Evolutionary conservation across 2,888 invertebrate genomes (phyloP), one percentile per base, ranked within the genome.

Genomic region (Drosophila parthenogenetica): DNA sequence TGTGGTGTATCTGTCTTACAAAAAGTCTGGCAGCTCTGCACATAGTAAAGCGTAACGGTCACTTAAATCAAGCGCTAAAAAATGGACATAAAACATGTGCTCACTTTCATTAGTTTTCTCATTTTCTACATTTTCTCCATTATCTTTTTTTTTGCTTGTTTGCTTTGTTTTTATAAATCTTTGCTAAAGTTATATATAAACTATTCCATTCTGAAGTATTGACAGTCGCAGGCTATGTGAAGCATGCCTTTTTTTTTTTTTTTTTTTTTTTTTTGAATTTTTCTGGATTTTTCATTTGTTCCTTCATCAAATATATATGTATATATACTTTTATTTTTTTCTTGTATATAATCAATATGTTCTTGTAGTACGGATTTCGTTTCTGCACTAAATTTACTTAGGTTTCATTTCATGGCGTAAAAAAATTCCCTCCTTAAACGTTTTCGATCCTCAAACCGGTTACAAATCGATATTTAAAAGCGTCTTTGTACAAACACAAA

Each of bases 181-280:
- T 88, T 72, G 84, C 89, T 88, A 86, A 85, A 87, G 76, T 79
- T 78, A 83, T 83, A 87, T 88, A 86, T 86, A 86, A 86, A 86
- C 80, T 88, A 78, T 88, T 88, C 78, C 87, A 69, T 73, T 88
- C 73, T 87, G 87, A 89, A 89, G 89, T 90, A 90, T 89, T 90
- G 90, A 90, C 90, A 90, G 90, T 90, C 90, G 90, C 88, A 90
- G 90, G 90, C 90, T 88, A 85, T 84, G 77, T 79, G 86, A 88
- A 89, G 90, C 90, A 87, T 85, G 69, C 71, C 77, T 73, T 68
- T 63, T 53, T 63, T 43, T 54, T 29, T 45, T 49, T 53, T 63
- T 43, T 53, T n/a, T n/a, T n/a, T n/a, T n/a, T n/a, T n/a, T n/a
- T n/a, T n/a, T n/a, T n/a, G n/a, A n/a, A n/a, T 68, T 63, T 53